A percentile compares a stretch with the other conserved stretches of the same genome.
Evolutionary conservation across 1,140 invertebrate species (phyloP).

Genomic region (Triops longicaudatus): DNA sequence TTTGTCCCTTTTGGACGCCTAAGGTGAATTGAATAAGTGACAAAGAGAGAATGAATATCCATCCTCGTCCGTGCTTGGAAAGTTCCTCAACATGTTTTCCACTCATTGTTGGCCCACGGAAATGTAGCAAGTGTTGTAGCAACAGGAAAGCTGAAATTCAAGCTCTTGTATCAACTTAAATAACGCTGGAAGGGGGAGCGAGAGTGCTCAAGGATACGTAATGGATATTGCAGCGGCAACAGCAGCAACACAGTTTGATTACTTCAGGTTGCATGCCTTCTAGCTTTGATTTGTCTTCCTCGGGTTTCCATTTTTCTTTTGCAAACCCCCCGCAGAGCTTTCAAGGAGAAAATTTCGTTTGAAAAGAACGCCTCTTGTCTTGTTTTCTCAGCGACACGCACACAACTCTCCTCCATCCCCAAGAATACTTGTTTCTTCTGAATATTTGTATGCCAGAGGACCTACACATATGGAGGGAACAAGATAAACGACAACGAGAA

Average conservation of each 20-base stretch:
- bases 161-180: neutral
- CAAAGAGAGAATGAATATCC: too few species aligned
- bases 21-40: too few species aligned
- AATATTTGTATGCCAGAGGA: conserved; percentile 8
- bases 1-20: too few species aligned
- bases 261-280: conserved; percentile 10
- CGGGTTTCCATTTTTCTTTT: neutral
- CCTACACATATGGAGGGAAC: neutral
- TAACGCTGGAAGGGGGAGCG: neutral
- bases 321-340: too few species aligned
- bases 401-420: neutral
- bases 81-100: too few species aligned
- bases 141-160: neutral
- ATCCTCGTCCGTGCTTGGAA: too few species aligned
- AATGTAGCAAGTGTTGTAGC: neutral
- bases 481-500: conserved; percentile 15
- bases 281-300: neutral
- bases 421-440: neutral
- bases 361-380: neutral
- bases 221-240: neutral
- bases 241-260: neutral
- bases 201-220: neutral
- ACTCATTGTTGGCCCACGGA: too few species aligned
- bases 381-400: neutral
- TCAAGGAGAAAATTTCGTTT: neutral